Conservation (phyloP, 2,797 vertebrate species). For the Adelosebastes latens region DNA sequence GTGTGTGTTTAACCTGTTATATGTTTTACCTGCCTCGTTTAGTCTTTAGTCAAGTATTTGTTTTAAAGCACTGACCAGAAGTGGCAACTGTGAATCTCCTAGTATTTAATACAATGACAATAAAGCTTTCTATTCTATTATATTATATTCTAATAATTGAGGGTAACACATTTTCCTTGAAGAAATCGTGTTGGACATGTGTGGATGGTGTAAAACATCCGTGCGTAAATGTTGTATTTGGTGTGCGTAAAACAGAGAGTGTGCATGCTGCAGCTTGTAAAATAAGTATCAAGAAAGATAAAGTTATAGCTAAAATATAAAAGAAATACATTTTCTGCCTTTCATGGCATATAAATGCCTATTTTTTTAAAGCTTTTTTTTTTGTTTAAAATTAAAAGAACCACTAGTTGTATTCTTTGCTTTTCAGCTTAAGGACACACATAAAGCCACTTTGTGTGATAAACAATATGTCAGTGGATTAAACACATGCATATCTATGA, state of each 20-base stretch:
- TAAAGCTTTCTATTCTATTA: too few species aligned
- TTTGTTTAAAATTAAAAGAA: background rate
- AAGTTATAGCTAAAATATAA: background rate
- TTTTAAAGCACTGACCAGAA: too few species aligned
- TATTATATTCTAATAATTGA: background rate
- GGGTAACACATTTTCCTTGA: rapidly evolving
- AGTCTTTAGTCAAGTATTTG: too few species aligned
- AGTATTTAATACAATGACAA: too few species aligned
- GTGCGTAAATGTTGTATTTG: constrained; percentile 11
- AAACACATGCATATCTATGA: background rate
- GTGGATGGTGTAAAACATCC: background rate
- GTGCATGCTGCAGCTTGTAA: background rate
- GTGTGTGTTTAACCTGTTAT: too few species aligned
- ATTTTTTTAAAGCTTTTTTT: background rate
- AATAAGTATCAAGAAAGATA: background rate
- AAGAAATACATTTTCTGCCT: background rate
- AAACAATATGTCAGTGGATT: background rate
- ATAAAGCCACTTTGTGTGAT: background rate
- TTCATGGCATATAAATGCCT: too few species aligned
- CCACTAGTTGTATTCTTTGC: background rate
- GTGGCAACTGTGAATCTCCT: too few species aligned
- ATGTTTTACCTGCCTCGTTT: too few species aligned
- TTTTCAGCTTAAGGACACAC: background rate
- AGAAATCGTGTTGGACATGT: background rate
- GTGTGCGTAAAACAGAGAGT: constrained; percentile 14